Evolutionary conservation across 2,797 vertebrate genomes (phyloP).

Genomic region (Rhynchonycteris naso): DNA sequence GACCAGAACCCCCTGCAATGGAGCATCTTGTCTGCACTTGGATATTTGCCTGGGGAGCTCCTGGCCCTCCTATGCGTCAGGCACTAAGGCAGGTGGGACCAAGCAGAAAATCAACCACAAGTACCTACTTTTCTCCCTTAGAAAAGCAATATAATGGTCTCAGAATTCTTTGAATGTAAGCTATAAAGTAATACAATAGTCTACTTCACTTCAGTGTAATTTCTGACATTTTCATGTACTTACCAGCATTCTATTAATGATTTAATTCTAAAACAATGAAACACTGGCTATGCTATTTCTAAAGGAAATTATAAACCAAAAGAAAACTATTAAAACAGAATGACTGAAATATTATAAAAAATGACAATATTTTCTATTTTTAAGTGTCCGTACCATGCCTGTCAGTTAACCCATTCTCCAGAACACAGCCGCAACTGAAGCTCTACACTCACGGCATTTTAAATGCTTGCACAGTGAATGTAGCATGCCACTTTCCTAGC

Average conservation of each 20-base stretch:
- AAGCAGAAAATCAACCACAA: background rate
- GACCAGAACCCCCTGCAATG: background rate
- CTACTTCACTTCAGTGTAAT: background rate
- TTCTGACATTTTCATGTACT: background rate
- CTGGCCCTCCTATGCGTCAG: background rate
- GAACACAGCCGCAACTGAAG: background rate
- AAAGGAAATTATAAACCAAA: constrained; percentile 19
- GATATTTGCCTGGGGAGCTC: background rate
- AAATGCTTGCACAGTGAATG: background rate
- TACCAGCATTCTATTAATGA: background rate
- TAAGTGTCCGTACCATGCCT: background rate
- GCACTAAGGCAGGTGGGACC: background rate
- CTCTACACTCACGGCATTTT: background rate
- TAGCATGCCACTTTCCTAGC: background rate
- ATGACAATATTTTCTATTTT: constrained; percentile 29
- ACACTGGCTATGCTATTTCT: background rate
- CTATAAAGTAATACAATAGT: background rate
- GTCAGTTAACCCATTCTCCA: background rate
- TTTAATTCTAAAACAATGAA: background rate
- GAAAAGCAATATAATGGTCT: background rate
- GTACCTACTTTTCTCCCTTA: background rate
- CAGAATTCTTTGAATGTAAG: background rate
- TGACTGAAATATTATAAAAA: background rate
- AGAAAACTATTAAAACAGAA: background rate
- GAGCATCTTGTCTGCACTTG: background rate